Percentiles rank a stretch among this genome's conserved stretches.
phyloP scores from a whole-genome alignment of 2,888 invertebrate genomes.

The Dryobota labecula region DNA sequence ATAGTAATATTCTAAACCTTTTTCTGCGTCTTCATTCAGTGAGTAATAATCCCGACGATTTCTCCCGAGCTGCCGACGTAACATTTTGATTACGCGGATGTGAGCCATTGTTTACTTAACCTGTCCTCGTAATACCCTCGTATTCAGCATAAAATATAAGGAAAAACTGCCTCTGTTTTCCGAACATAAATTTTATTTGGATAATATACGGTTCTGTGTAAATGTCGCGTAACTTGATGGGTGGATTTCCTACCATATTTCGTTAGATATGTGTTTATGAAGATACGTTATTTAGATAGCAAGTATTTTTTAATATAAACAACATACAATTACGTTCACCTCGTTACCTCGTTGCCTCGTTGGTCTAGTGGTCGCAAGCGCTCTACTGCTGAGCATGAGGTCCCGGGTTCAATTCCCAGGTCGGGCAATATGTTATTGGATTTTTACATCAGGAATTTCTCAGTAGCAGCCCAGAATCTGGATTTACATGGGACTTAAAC shows the following conservation, averaged over 20 bases:
- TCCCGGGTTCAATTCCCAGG: too few relatives aligned
- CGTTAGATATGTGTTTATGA: background rate
- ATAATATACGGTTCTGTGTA: slow-evolving; percentile 14
- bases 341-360: too few relatives aligned
- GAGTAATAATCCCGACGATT: slow-evolving; percentile 37
- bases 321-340: background rate
- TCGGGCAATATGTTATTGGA: too few relatives aligned
- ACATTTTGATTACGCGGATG: slow-evolving; percentile 38
- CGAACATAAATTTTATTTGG: slow-evolving; percentile 19
- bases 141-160: slow-evolving; percentile 29
- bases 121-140: slow-evolving; percentile 17
- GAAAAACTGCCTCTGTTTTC: slow-evolving; percentile 21
- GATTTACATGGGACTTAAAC: too few relatives aligned
- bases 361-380: too few relatives aligned
- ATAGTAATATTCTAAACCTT: background rate
- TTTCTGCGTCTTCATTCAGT: slow-evolving; percentile 10
- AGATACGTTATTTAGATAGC: background rate
- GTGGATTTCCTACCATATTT: background rate
- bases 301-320: background rate
- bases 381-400: too few relatives aligned
- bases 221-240: slow-evolving; percentile 19
- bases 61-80: slow-evolving; percentile 10
- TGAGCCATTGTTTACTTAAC: slow-evolving; percentile 46
- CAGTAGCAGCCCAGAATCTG: too few relatives aligned
- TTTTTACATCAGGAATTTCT: too few relatives aligned